Evolutionary conservation across 2,888 invertebrate genomes (phyloP), one percentile per base, ranked within the genome.

Genomic region (Drosophila leonis): DNA sequence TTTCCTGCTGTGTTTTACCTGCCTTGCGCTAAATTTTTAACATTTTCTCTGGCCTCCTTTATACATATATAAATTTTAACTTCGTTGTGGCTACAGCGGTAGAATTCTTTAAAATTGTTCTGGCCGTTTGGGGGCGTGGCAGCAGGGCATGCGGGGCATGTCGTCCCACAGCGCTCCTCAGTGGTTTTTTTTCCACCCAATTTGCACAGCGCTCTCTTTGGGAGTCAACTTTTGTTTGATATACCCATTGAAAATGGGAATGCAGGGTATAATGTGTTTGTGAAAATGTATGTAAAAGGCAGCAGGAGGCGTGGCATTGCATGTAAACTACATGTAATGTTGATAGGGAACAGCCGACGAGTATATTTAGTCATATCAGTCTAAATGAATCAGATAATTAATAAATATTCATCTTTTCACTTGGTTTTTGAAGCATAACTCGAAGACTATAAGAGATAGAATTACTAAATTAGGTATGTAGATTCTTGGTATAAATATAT

Each of bases 21-120:
- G 81, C 80, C 72, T 63, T 76, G 80, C 80, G 65, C 65, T 79
- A 67, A 64, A 72, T 64, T 78, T 75, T 65, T 63, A 61, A 66
- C 42, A 24, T 59, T 60, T 42, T 31, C 24, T 61, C 15, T n/a
- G 39, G 61, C 46, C 46, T 37, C 27, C 20, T 44, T 44, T 57
- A 24, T 57, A 35, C 27, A 27, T 37, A 18, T 76, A 62, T 60
- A 72, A 44, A 10, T 57, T 12, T 46, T n/a, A 35, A 49, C 42
- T 59, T 62, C 51, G 62, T 51, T 68, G 60, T 12, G 60, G 27
- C 64, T 75, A 73, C 73, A 70, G 54, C 61, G 48, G 33, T 60
- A 49, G 39, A 70, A 62, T 69, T 62, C 71, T 62, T 70, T 29
- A 51, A 70, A 69, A 56, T 62, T 61, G 31, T 55, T 35, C 24